phyloP scores from a whole-genome alignment of 2,888 invertebrate genomes.

The Zhuqinia jingwanae region DNA sequence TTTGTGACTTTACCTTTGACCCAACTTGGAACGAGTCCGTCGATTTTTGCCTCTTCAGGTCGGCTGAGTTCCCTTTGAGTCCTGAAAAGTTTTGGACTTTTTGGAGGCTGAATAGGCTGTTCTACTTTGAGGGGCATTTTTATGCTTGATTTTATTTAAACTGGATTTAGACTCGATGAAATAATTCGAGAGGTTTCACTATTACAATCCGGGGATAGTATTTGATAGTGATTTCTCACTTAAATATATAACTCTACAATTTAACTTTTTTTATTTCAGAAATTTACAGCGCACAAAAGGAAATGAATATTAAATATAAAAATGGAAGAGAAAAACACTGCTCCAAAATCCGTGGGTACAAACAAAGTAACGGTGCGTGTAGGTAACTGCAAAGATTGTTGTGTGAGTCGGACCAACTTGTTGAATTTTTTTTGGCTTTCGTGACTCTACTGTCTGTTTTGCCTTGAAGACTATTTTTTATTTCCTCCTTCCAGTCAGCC shows the following conservation, averaged over 20 bases:
- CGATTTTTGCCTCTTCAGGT: conserved; percentile 67
- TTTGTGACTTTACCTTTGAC: conserved; percentile 73
- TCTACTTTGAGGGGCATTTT: conserved; percentile 63
- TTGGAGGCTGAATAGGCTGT: conserved; percentile 64
- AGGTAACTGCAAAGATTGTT: too few species aligned
- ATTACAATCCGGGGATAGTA: too few species aligned
- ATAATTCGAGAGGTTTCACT: too few species aligned
- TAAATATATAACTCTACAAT: too few species aligned
- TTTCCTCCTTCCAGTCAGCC: conserved; percentile 31
- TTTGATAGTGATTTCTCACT: too few species aligned
- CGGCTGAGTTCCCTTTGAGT: conserved; percentile 70
- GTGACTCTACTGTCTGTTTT: neutral
- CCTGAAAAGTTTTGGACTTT: conserved; percentile 75
- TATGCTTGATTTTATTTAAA: too few species aligned
- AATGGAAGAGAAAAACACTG: neutral
- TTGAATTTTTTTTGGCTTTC: conserved; percentile 32
- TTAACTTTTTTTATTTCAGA: too few species aligned
- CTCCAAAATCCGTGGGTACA: neutral
- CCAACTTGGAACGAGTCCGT: conserved; percentile 72
- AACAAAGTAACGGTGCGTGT: neutral
- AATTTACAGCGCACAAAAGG: too few species aligned
- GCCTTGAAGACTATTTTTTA: conserved; percentile 15
- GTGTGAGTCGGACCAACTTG: conserved; percentile 28
- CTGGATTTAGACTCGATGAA: too few species aligned
- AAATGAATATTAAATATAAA: neutral